These are phyloP conservation scores for Brenthis daphne DNA, from an alignment of 2,888 invertebrate genomes.

Conservation along the genomic window DNA sequence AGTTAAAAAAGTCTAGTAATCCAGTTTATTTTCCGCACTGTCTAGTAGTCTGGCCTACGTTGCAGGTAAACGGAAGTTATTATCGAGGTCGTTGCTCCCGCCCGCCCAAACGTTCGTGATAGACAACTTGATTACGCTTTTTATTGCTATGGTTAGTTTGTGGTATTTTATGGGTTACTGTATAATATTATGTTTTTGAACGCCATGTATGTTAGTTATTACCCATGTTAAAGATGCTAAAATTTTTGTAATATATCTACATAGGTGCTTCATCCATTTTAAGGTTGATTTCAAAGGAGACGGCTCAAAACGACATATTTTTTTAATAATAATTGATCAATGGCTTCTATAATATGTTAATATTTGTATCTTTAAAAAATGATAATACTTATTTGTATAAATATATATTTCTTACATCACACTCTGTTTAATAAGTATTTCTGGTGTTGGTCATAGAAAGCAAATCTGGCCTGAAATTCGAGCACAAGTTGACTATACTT, in stretches of 20 bases:
- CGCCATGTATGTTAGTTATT: constrained; percentile 3
- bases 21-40: constrained; percentile 29
- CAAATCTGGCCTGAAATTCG: constrained; percentile 30
- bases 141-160: constrained; percentile 30
- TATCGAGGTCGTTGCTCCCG: constrained; percentile 68
- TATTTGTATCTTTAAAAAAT: too few relatives aligned
- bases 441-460: constrained; percentile 15
- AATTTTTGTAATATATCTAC: neutral
- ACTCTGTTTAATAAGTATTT: constrained; percentile 3
- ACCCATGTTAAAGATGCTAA: neutral
- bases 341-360: too few relatives aligned
- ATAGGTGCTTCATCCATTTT: neutral
- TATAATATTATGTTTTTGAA: constrained; percentile 12
- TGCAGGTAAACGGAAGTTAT: constrained; percentile 78
- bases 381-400: too few relatives aligned
- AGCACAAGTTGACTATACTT: constrained; percentile 30
- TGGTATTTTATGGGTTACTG: constrained; percentile 22
- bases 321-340: too few relatives aligned
- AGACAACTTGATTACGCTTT: constrained; percentile 43
- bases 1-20: neutral
- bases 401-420: neutral
- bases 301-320: too few relatives aligned
- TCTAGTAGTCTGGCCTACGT: constrained; percentile 52
- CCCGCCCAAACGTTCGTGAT: constrained; percentile 64
- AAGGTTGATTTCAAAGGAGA: too few relatives aligned